Evolutionary conservation across 2,888 invertebrate genomes (phyloP), one percentile per base, ranked within the genome.

Genomic region (Geotrupes spiniger): DNA sequence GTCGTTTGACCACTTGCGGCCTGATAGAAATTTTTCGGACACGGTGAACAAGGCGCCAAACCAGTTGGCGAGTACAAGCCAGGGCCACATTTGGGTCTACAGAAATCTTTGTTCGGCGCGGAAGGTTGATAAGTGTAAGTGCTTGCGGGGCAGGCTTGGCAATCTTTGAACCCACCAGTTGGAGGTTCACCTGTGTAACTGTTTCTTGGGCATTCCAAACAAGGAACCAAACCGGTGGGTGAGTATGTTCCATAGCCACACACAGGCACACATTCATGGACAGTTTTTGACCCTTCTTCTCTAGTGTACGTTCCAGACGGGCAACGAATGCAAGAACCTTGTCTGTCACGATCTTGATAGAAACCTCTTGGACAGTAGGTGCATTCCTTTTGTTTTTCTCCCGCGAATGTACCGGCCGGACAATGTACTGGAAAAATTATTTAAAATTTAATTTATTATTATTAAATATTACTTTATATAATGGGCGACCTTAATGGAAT

Each of bases 161-260:
- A 97, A 62, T 94, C 93, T 69, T 92, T 93, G 71, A 89, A 94
- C 15, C 94, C 94, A 44, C 89, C 91, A 1, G 86, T 82, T 8
- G 94, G 93, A 51, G 94, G 93, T 70, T 89, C 87, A 1, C 84
- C 83, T 1, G 90, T 90, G 72, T 85, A 96, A 53, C 92, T 93
- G 66, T 94, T 93, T 58, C 92, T 81, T 1, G 95, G 92, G 73
- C 97, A 97, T 70, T 95, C 93, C 50, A 93, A 76, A 68, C 97
- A 97, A 12, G 95, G 92, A 2, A 92, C 92, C 60, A 96, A 78
- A 36, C 95, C 95, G 10, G 93, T 94, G 36, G 92, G 92, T 1
- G 94, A 95, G 71, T 93, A 96, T 14, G 95, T 96, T 49, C 97
- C 97, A 66, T 88, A 94, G 12, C 96, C 96, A 66, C 96, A 97